Evolutionary conservation across 2,888 invertebrate species (phyloP).

Genomic region (Torymus texanus): DNA sequence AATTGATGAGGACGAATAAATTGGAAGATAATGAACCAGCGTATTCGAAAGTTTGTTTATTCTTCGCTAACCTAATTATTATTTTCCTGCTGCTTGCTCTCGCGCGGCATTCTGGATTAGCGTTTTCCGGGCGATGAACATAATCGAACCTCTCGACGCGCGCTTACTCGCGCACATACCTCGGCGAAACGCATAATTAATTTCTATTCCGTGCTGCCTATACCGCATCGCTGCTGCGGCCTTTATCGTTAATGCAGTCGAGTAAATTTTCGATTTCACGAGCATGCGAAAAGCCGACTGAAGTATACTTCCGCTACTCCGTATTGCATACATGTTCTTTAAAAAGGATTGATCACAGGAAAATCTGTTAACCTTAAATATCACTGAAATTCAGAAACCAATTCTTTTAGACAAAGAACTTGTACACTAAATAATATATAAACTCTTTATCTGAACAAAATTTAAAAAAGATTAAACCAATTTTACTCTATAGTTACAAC

Average conservation of each 20-base stretch:
- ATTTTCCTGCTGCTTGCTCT: not conserved
- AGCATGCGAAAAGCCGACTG: not conserved
- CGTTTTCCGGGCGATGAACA: conserved; percentile 4
- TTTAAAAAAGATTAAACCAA: too few relatives aligned
- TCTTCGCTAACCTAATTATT: conserved; percentile 15
- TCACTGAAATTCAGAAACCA: too few relatives aligned
- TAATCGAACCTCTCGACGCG: conserved; percentile 8
- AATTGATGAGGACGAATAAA: too few relatives aligned
- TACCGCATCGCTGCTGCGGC: not conserved
- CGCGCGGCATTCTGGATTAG: conserved; percentile 6
- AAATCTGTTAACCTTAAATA: too few relatives aligned
- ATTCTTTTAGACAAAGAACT: too few relatives aligned
- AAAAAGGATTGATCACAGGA: too few relatives aligned
- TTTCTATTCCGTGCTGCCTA: conserved; percentile 20
- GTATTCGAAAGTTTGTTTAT: not conserved
- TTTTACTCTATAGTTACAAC: too few relatives aligned
- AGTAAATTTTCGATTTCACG: conserved; percentile 40
- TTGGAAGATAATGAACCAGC: too few relatives aligned
- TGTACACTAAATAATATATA: too few relatives aligned
- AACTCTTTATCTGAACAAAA: too few relatives aligned
- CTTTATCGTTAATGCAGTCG: conserved; percentile 35
- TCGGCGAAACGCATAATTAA: conserved; percentile 36
- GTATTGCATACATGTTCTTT: too few relatives aligned
- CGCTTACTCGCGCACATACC: not conserved
- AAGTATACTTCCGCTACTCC: not conserved